Conservation (phyloP, 1,140 invertebrate species). For the Neomicropteryx cornuta region DNA sequence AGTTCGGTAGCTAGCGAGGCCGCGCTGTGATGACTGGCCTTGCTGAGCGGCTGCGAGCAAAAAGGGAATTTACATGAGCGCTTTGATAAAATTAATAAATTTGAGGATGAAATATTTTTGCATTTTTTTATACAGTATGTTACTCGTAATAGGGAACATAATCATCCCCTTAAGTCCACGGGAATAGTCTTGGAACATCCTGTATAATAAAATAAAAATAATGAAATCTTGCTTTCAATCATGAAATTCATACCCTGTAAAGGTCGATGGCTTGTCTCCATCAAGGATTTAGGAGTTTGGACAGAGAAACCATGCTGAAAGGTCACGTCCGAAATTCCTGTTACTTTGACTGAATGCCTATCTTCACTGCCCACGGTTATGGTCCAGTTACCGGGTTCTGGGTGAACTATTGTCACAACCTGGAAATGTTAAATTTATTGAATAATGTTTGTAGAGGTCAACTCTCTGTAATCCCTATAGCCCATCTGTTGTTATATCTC, state of each 20-base stretch:
- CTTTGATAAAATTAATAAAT: too few species aligned
- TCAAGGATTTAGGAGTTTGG: slow-evolving; percentile 34
- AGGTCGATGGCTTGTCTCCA: slow-evolving; percentile 45
- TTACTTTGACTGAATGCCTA: slow-evolving; percentile 52
- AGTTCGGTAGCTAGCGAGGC: too few species aligned
- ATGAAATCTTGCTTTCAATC: too few species aligned
- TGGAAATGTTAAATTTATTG: slow-evolving; percentile 13
- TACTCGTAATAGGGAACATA: too few species aligned
- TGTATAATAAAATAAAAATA: too few species aligned
- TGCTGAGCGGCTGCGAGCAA: too few species aligned
- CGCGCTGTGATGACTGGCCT: too few species aligned
- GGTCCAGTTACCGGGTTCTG: slow-evolving; percentile 49
- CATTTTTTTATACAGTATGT: too few species aligned
- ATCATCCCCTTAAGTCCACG: too few species aligned
- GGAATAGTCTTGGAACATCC: too few species aligned
- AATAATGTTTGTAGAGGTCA: background rate
- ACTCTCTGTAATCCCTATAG: slow-evolving; percentile 7
- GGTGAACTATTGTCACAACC: slow-evolving; percentile 46
- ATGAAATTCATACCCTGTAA: slow-evolving; percentile 43
- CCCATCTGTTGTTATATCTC: background rate
- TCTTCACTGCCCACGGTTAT: slow-evolving; percentile 48
- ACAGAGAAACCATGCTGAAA: slow-evolving; percentile 60
- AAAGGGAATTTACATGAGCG: too few species aligned
- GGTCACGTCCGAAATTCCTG: slow-evolving; percentile 50
- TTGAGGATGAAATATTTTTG: too few species aligned